Percentiles rank a stretch among this genome's conserved stretches.
phyloP scores from a whole-genome alignment of 1,140 invertebrate species.

The Contarinia nasturtii region DNA sequence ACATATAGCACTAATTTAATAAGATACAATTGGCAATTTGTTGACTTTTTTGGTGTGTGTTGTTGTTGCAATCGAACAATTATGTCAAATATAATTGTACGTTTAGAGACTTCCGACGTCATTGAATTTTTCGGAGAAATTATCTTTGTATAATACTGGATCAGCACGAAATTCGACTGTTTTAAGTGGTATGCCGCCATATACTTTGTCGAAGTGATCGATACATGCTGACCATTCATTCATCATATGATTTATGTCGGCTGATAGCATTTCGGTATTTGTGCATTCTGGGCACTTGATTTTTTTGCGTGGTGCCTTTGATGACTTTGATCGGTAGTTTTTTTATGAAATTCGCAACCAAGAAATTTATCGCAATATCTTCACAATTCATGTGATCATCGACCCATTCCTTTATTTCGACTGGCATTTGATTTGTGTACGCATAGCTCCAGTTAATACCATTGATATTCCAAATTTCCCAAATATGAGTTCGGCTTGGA shows the following conservation, averaged over 20 bases:
- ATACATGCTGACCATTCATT: constrained; percentile 87
- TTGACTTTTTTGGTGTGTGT: too few species aligned
- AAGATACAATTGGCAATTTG: too few species aligned
- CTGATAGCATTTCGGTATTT: constrained; percentile 85
- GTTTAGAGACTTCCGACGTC: constrained; percentile 76
- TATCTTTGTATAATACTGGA: constrained; percentile 82
- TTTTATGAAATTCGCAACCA: constrained; percentile 74
- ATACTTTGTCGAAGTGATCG: constrained; percentile 63
- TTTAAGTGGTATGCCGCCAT: constrained; percentile 73
- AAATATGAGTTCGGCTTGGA: constrained; percentile 73
- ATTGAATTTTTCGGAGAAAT: constrained; percentile 68
- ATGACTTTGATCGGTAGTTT: constrained; percentile 93
- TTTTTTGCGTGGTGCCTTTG: constrained; percentile 91
- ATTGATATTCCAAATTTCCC: constrained; percentile 89
- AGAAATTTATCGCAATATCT: constrained; percentile 89
- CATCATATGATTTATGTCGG: constrained; percentile 81
- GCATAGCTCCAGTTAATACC: constrained; percentile 82
- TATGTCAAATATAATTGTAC: too few species aligned
- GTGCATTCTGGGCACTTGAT: constrained; percentile 93
- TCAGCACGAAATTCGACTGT: constrained; percentile 86
- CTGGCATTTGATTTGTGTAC: constrained; percentile 70
- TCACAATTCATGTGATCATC: constrained; percentile 89
- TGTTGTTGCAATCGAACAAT: too few species aligned
- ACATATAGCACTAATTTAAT: too few species aligned
- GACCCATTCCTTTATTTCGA: constrained; percentile 63